Conservation (phyloP, 2,888 invertebrate species). For the Elegia similella region DNA sequence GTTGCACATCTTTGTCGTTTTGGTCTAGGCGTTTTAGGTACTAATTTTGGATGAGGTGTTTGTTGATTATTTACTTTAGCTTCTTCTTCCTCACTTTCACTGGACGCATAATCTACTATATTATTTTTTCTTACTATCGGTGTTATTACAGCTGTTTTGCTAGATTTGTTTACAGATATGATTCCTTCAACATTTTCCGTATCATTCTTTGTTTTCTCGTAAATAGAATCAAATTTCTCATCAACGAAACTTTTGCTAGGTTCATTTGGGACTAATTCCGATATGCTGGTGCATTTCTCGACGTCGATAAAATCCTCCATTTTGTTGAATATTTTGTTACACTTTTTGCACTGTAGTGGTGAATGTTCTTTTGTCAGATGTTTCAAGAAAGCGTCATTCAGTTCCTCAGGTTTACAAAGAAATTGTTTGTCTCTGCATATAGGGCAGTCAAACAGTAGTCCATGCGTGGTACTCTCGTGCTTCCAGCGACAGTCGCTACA, state of each 20-base stretch:
- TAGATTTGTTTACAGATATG: constrained; percentile 52
- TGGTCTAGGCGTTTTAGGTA: constrained; percentile 54
- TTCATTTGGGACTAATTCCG: constrained; percentile 52
- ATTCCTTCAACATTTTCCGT: constrained; percentile 56
- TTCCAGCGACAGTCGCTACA: constrained; percentile 66
- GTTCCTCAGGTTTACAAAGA: constrained; percentile 53
- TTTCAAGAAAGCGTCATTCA: constrained; percentile 52
- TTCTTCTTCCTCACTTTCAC: constrained; percentile 54
- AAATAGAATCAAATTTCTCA: constrained; percentile 63
- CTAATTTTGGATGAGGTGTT: constrained; percentile 49
- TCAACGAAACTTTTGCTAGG: constrained; percentile 38
- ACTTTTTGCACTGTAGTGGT: constrained; percentile 67
- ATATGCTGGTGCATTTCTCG: constrained; percentile 62
- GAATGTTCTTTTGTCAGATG: constrained; percentile 61
- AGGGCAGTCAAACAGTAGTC: constrained; percentile 64
- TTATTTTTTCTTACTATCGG: constrained; percentile 59
- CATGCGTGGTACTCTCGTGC: constrained; percentile 62
- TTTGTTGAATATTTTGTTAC: constrained; percentile 51
- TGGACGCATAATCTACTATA: constrained; percentile 69
- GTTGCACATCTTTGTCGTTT: constrained; percentile 57
- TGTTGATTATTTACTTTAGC: constrained; percentile 31
- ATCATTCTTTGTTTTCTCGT: constrained; percentile 48
- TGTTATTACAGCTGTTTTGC: constrained; percentile 68
- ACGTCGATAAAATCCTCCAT: constrained; percentile 65
- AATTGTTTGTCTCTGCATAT: constrained; percentile 63